Base-by-base conservation (phyloP, 2,888 invertebrate species). In the Hirtodrosophila histrioides region DNA sequence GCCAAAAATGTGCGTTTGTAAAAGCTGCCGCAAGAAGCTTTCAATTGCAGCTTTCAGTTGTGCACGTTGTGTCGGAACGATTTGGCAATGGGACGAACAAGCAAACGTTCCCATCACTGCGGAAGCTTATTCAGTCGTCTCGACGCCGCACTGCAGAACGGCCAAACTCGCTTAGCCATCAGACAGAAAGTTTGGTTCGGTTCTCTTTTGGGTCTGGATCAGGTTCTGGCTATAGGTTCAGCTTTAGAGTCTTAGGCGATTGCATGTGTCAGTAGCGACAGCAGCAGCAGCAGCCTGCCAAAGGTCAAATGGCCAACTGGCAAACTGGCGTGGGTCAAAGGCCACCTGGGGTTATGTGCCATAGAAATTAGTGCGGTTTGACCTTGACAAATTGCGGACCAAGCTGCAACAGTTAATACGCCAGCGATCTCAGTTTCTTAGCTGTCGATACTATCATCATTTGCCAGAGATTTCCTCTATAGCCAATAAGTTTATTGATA, bases 11-110 rank as follows among this genome's bases (percentile, higher is more conserved):
- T 44, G 12, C 12, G 49, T 45, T 55, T 39, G 36, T 24, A 3
- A 54, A 74, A 75, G 75, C 63, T 75, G 27, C 10, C 39, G 40
- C 36, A 17, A 23, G 12, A 35, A 76, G 74, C 74, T 74, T 74
- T 74, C 17, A 10, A 17, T 6, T 2, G 29, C 6, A 75, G 71
- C 71, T 72, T 39, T 43, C 12, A 17, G 17, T 7, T 39, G 39
- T 44, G 55, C 36, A 53, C 37, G 27, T 24, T 57, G 37, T 12
- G 39, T 27, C 33, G 64, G 27, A 75, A 75, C 64, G 29, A 12
- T 5, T 49, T 61, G 78, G 57, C 11, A 75, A 41, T 62, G 75
- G 39, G 17, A 17, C 17, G 17, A 75, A 77, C 69, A 51, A 9
- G 41, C 29, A 7, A 53, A 53, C 33, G 39, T 44, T 49, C n/a